A percentile compares a stretch with the other conserved stretches of the same genome.
These are phyloP conservation scores for Megalurothrips usitatus DNA, from an alignment of 2,888 invertebrate genomes.

Conservation along the genomic window DNA sequence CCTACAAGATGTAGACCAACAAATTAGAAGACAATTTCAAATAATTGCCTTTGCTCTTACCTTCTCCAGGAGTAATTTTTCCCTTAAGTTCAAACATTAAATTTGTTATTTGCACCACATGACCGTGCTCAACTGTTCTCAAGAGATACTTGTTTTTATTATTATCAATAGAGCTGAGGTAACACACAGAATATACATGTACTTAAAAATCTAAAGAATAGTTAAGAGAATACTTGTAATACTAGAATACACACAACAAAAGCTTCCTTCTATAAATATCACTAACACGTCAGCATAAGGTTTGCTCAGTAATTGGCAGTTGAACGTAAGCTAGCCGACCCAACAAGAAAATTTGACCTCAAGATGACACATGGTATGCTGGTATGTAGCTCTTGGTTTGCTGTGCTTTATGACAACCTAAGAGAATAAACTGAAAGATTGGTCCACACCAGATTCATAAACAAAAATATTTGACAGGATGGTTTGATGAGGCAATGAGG, in stretches of 20 bases:
- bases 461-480: background rate
- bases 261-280: background rate
- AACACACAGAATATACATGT: background rate
- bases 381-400: too few species aligned
- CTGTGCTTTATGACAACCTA: background rate
- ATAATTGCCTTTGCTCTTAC: too few species aligned
- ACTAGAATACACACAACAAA: background rate
- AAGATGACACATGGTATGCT: background rate
- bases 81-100: too few species aligned
- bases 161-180: background rate
- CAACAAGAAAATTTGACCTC: background rate
- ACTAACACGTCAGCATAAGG: background rate
- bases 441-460: background rate
- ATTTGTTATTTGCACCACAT: too few species aligned
- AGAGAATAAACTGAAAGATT: background rate
- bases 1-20: too few species aligned
- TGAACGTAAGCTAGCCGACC: too few species aligned
- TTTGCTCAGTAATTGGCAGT: background rate
- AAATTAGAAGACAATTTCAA: too few species aligned
- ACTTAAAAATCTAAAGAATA: background rate
- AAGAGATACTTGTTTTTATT: too few species aligned
- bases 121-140: too few species aligned
- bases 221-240: conserved; percentile 14
- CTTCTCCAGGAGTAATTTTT: too few species aligned
- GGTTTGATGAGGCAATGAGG: too few species aligned